These are phyloP conservation scores for Butorides virescens DNA, from an alignment of 2,113 vertebrate genomes.

Conservation along the genomic window DNA sequence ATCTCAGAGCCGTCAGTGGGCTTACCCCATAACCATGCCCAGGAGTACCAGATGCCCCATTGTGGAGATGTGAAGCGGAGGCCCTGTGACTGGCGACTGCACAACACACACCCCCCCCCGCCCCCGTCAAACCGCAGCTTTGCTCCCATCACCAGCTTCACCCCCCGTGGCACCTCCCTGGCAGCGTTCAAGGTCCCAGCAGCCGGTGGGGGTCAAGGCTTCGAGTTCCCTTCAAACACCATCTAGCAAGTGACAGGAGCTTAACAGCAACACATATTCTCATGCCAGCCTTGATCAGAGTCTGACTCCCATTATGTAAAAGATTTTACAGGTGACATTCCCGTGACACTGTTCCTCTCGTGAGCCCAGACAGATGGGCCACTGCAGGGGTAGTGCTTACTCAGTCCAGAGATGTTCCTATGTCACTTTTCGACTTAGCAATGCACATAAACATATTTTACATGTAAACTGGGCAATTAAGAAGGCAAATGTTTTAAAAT, in stretches of 20 bases:
- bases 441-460: conserved; percentile 76
- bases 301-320: background rate
- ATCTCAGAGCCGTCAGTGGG: background rate
- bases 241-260: background rate
- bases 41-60: background rate
- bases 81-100: background rate
- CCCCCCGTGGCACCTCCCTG: background rate
- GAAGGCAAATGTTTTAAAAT: conserved; percentile 81
- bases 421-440: conserved; percentile 46
- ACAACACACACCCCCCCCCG: too few species aligned
- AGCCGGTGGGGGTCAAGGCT: background rate
- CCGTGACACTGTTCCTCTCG: background rate
- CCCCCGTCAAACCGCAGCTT: accelerated
- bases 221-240: background rate
- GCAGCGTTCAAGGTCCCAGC: background rate
- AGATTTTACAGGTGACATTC: background rate
- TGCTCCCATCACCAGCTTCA: accelerated
- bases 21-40: background rate
- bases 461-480: conserved; percentile 76
- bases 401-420: conserved; percentile 7
- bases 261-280: background rate
- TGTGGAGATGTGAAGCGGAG: background rate
- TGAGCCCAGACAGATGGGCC: background rate
- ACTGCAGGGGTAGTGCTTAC: background rate
- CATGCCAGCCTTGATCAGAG: background rate